phyloP scores from a whole-genome alignment of 2,113 vertebrate genomes.

The Megalops atlanticus region DNA sequence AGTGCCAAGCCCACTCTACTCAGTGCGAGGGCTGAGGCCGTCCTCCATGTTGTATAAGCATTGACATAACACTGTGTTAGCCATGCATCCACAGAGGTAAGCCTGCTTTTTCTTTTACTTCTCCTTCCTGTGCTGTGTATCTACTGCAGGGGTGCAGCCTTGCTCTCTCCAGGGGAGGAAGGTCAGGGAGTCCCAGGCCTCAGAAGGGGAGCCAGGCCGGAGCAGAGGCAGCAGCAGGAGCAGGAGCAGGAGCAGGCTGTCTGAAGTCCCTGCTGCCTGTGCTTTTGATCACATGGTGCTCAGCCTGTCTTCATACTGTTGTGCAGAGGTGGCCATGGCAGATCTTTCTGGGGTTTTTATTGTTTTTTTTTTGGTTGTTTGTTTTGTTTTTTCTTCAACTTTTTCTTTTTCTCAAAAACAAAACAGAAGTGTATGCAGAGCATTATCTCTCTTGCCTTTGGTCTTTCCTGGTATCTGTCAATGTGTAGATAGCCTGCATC shows the following conservation, averaged over 20 bases:
- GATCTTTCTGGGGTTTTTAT: conserved; percentile 39
- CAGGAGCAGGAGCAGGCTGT: conserved; percentile 76
- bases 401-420: neutral
- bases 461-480: conserved; percentile 47
- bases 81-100: conserved; percentile 99
- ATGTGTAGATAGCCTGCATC: conserved; percentile 76
- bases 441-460: conserved; percentile 20
- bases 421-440: neutral
- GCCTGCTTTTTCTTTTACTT: conserved; percentile 79
- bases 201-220: conserved; percentile 76
- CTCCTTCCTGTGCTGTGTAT: conserved; percentile 74
- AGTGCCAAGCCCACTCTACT: conserved; percentile 94
- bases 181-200: too few species aligned
- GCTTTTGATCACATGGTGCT: conserved; percentile 79
- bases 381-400: neutral
- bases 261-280: conserved; percentile 73
- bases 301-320: conserved; percentile 79
- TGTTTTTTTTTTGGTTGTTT: neutral
- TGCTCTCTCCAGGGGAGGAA: conserved; percentile 69
- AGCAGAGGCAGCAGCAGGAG: conserved; percentile 78
- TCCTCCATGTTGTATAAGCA: conserved; percentile 99
- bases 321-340: conserved; percentile 45
- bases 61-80: conserved; percentile 99
- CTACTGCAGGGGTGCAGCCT: conserved; percentile 64
- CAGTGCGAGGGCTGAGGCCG: conserved; percentile 89